phyloP scores from a whole-genome alignment of 92 coral and sea anemone genomes.

The Phenganax stokvisi region DNA sequence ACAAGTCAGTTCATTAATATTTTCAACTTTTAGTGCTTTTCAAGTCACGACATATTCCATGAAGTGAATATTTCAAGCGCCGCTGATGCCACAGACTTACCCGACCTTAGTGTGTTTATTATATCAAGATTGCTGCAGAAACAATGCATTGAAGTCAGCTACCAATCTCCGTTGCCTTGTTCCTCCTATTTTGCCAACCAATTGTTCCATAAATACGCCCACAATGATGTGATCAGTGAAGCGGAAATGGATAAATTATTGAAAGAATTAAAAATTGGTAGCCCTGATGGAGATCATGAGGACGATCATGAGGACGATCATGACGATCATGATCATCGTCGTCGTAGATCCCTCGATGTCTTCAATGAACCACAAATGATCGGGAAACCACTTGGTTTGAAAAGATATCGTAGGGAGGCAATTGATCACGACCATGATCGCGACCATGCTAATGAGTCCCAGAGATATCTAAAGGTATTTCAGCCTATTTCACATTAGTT shows the following conservation, averaged over 20 bases:
- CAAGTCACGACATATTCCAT: constrained; percentile 22
- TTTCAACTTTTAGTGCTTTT: constrained; percentile 9
- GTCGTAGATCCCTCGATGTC: not conserved
- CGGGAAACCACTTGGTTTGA: not conserved
- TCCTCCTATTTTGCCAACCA: constrained; percentile 13
- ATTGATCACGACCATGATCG: not conserved
- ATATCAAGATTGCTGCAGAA: constrained; percentile 7
- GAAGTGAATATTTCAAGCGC: constrained; percentile 13
- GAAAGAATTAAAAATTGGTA: not conserved
- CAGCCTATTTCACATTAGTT: not conserved
- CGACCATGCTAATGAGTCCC: not conserved
- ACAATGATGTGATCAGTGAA: constrained; percentile 4
- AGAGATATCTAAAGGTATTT: constrained; percentile 16
- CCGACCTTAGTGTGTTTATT: constrained; percentile 4
- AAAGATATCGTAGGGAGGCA: constrained; percentile 10
- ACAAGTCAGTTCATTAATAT: no score
- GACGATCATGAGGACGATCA: not conserved
- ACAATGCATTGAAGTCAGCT: constrained; percentile 23
- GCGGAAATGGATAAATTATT: constrained; percentile 11
- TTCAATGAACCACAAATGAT: not conserved
- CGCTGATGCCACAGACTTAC: not conserved
- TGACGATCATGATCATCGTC: constrained; percentile 15
- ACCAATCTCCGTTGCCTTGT: constrained; percentile 29
- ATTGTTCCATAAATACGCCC: constrained; percentile 8
- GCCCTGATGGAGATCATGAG: not conserved